phyloP scores from a whole-genome alignment of 2,113 vertebrate genomes.

The Lophochroa leadbeateri region DNA sequence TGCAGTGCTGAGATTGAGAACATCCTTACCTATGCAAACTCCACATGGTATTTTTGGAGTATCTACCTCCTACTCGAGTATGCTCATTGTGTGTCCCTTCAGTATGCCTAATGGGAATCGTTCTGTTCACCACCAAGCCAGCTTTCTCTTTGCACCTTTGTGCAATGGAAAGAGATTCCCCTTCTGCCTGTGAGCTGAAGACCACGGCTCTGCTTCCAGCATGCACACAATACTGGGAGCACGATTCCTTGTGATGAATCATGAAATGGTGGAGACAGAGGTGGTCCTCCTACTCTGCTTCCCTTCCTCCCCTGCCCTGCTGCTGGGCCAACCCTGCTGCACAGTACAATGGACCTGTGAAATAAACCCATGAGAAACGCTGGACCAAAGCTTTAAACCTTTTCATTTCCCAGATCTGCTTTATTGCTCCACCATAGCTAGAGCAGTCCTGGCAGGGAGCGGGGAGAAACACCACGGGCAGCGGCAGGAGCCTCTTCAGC shows the following conservation, averaged over 20 bases:
- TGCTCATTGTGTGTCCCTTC: background rate
- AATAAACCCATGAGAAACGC: background rate
- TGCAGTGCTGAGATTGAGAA: background rate
- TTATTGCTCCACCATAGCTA: background rate
- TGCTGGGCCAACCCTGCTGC: background rate
- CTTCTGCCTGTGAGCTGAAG: background rate
- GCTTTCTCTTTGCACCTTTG: background rate
- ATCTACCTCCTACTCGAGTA: background rate
- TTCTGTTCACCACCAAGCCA: background rate
- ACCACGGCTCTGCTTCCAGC: background rate
- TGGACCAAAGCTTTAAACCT: background rate
- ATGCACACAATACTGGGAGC: background rate
- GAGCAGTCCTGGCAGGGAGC: background rate
- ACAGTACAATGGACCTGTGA: background rate
- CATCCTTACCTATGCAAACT: background rate
- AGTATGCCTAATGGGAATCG: background rate
- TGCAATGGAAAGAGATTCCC: background rate
- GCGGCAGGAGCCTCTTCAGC: background rate
- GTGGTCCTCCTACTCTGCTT: background rate
- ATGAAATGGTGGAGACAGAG: background rate
- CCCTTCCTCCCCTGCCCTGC: background rate
- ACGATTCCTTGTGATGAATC: background rate
- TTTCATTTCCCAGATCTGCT: background rate
- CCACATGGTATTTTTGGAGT: background rate
- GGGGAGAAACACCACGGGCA: fast-evolving